Evolutionary conservation across 2,113 vertebrate species (phyloP), one percentile per base, ranked within the genome.

Genomic region (Melanotaenia duboulayi): DNA sequence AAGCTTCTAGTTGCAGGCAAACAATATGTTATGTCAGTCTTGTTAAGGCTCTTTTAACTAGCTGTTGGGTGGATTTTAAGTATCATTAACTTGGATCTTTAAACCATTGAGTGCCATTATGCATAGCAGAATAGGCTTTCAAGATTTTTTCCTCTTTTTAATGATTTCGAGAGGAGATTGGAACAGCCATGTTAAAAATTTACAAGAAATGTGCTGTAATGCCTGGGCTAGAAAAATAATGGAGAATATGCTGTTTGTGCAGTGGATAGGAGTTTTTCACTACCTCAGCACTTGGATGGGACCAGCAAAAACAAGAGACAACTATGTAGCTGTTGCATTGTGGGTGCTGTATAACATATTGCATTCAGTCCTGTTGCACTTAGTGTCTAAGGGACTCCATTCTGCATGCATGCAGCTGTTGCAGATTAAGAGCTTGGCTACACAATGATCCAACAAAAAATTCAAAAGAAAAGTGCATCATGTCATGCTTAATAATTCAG

Each of bases 401-500:
- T 56, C 72, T 84, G 77, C 73, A 65, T 64, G 71, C 76, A 72
- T 71, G 75, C 85, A 75, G 77, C 58, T 74, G 22, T 22, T 48
- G 56, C 54, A 77, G 75, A 91, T 85, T 74, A 82, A 80, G 48
- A 88, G 68, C 52, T 74, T 71, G 70, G 51, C 77, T 68, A 85
- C 63, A 70, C 32, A 67, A 70, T 58, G 59, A 40, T 56, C 50
- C 51, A 74, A 73, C 67, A 72, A 75, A 72, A 72, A 86, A 71
- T 20, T 17, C 57, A 67, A 64, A 67, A 68, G 78, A 82, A 65
- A 77, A 78, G 69, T 79, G 32, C 10, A 11, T 75, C 64, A 65
- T 60, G 63, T 79, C 74, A 60, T 42, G 73, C 65, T 65, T 76
- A 59, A 84, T 86, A 88, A 89, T 83, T 65, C 69, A 70, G 73